Evolutionary conservation across 2,797 vertebrate species (phyloP), one percentile per base, ranked within the genome.

Genomic region (Anabas testudineus): DNA sequence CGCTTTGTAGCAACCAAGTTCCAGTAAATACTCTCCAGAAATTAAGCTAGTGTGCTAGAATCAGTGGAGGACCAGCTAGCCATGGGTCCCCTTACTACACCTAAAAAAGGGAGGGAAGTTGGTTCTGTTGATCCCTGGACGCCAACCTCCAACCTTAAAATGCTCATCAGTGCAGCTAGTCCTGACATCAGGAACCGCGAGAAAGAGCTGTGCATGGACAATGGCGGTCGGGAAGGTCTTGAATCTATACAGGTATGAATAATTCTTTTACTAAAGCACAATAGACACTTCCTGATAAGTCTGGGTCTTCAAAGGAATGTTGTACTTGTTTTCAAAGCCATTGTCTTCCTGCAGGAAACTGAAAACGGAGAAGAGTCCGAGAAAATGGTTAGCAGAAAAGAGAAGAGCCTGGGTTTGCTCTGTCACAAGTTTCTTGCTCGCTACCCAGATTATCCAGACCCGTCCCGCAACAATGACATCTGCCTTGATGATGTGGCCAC

Each of bases 111-210:
- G 28, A 88, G 90, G 30, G 95, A 96, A 60, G 78, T 18, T 0
- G 68, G 88, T 7, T 87, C 91, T 4, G 93, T 92, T 1, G 98
- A 99, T n/a, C 97, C 98, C 42, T 99, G 97, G 97, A 99, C 97
- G 0, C 97, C 98, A 0, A 99, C 97, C 0, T 96, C 96, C 21
- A 99, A 99, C 89, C 91, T 99, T 0, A 99, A 99, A 85, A 97
- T 99, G 94, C 94, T 99, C 41, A 96, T 98, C 69, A 99, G 96
- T 3, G 98, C 96, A 0, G 97, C 96, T 24, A 99, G 97, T 87
- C 96, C 97, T 0, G 98, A 99, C 89, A 99, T 99, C 72, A 93
- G 97, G 86, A 97, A 94, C 91, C 86, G 97, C 60, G 97, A 99
- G 59, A 96, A 93, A 67, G 95, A 95, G 49, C 89, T 93, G 45